Evolutionary conservation across 2,888 invertebrate species (phyloP).

Genomic region (Biston stratarius): DNA sequence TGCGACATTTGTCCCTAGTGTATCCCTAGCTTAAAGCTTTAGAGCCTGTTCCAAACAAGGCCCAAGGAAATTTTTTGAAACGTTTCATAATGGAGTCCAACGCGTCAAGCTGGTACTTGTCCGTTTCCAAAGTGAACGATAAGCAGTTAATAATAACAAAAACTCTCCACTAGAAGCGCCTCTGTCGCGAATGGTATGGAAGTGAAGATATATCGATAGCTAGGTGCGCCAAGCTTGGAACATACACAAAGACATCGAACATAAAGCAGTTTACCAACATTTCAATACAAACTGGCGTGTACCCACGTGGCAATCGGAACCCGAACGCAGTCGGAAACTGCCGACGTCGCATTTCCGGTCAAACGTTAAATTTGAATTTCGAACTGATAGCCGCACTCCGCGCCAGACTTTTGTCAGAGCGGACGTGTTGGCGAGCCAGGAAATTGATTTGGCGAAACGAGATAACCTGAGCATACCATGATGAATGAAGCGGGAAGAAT

Average conservation of each 20-base stretch:
- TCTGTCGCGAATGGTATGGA: too few species aligned
- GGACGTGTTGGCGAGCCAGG: constrained; percentile 66
- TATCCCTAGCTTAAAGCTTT: too few species aligned
- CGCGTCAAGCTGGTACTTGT: too few species aligned
- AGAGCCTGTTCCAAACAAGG: too few species aligned
- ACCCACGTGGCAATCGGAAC: constrained; percentile 49
- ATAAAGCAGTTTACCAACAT: neutral
- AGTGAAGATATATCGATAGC: too few species aligned
- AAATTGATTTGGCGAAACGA: constrained; percentile 59
- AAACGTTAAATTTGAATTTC: constrained; percentile 82
- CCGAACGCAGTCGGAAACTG: constrained; percentile 61
- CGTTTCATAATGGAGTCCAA: too few species aligned
- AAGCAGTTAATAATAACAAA: too few species aligned
- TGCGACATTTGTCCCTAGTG: too few species aligned
- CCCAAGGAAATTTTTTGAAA: too few species aligned
- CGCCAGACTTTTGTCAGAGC: constrained; percentile 67
- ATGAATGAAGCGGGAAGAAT: neutral
- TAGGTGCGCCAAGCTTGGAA: too few species aligned
- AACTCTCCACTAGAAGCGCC: too few species aligned
- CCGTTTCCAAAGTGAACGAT: too few species aligned
- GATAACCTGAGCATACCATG: constrained; percentile 36
- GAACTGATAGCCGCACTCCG: constrained; percentile 76
- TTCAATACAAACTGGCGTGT: constrained; percentile 25
- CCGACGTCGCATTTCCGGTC: constrained; percentile 79
- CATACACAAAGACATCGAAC: neutral